Conservation (phyloP, 2,113 vertebrate species). For the Ceratotherium simum region DNA sequence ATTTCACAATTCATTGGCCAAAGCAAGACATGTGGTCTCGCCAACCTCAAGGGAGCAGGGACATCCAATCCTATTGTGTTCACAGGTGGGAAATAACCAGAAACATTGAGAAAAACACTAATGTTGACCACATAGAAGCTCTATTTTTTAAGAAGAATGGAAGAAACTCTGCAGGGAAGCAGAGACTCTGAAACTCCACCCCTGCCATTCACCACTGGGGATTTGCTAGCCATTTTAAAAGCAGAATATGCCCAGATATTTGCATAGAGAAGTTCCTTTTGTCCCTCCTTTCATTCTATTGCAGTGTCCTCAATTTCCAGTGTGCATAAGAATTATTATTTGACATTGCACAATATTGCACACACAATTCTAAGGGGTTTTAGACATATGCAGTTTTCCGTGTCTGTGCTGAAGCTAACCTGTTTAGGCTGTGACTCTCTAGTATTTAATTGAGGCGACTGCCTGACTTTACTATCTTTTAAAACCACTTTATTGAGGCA, state of each 20-base stretch:
- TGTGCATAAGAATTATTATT: not conserved
- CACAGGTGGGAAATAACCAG: not conserved
- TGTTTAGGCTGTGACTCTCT: not conserved
- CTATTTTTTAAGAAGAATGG: not conserved
- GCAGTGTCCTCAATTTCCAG: not conserved
- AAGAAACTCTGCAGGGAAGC: not conserved
- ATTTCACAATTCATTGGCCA: not conserved
- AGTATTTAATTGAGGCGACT: not conserved
- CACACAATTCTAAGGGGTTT: not conserved
- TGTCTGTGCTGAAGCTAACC: not conserved
- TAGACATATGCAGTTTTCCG: not conserved
- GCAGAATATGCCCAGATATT: not conserved
- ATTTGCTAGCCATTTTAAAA: conserved; percentile 24
- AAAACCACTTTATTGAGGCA: not conserved
- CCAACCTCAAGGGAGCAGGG: not conserved
- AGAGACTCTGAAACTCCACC: not conserved
- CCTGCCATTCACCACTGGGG: not conserved
- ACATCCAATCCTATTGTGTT: not conserved
- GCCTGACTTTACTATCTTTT: not conserved
- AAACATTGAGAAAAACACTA: not conserved
- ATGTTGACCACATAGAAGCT: not conserved
- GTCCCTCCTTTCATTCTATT: not conserved
- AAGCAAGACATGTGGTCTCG: not conserved
- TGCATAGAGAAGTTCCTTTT: not conserved
- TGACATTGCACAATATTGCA: too few relatives aligned